Conservation (phyloP, 2,113 vertebrate genomes). For the Herpailurus yagouaroundi region DNA sequence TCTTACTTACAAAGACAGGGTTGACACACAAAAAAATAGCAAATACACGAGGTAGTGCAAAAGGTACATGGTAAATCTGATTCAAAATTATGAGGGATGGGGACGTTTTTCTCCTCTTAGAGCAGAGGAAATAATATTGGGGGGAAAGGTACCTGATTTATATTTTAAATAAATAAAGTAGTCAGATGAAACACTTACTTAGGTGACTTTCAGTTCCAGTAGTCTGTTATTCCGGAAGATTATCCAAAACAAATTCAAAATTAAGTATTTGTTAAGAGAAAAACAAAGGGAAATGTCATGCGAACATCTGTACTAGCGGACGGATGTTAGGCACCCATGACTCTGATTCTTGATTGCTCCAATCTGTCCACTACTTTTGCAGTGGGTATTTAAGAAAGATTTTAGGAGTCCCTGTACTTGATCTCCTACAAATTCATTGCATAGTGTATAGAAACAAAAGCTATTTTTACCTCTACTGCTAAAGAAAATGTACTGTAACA, state of each 20-base stretch:
- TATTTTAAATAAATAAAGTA: neutral
- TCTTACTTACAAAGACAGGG: rapidly evolving
- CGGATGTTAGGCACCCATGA: rapidly evolving
- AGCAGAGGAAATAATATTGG: neutral
- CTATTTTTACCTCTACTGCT: neutral
- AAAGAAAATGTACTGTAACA: neutral
- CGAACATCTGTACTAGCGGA: rapidly evolving
- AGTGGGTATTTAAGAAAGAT: neutral
- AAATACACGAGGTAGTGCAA: neutral
- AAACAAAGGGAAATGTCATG: neutral
- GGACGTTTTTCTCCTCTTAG: neutral
- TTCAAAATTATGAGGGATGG: neutral
- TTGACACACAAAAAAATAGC: neutral
- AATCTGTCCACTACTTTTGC: neutral
- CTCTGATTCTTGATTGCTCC: too few relatives aligned
- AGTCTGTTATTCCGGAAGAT: neutral
- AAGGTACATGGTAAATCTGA: neutral
- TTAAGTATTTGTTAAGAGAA: neutral
- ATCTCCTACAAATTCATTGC: neutral
- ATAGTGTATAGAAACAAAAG: neutral
- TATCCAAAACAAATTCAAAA: neutral
- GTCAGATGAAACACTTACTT: neutral
- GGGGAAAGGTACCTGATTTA: neutral
- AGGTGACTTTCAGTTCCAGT: neutral
- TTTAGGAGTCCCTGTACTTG: neutral